Evolutionary conservation across 2,797 vertebrate genomes (phyloP).

Genomic region (Sebastes jordani): DNA sequence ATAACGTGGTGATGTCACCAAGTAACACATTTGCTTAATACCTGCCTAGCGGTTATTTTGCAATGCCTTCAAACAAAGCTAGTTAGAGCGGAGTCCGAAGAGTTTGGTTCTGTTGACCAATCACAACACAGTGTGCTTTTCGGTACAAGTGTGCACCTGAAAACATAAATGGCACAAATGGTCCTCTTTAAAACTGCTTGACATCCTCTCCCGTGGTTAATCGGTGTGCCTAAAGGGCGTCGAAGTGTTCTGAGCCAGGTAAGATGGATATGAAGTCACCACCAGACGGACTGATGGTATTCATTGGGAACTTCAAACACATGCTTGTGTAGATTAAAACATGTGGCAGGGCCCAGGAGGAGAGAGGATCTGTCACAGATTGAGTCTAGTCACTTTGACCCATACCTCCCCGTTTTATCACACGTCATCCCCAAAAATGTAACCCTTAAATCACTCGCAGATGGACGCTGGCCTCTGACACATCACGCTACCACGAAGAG

Average conservation of each 20-base stretch:
- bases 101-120: no score
- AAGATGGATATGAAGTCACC: slow-evolving; percentile 74
- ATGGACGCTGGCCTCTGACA: slow-evolving; percentile 73
- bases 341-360: slow-evolving; percentile 76
- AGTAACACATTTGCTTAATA: no score
- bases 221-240: slow-evolving; percentile 35
- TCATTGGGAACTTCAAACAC: slow-evolving; percentile 84
- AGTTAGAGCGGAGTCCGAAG: no score
- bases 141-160: no score
- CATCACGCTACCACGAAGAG: slow-evolving; percentile 34
- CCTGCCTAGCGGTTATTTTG: no score
- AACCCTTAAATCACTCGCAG: slow-evolving; percentile 81
- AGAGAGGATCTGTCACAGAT: slow-evolving; percentile 75
- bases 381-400: slow-evolving; percentile 80
- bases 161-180: no score
- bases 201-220: slow-evolving; percentile 1
- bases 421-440: slow-evolving; percentile 78
- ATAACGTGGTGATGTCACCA: no score
- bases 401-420: slow-evolving; percentile 79
- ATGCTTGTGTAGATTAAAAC: slow-evolving; percentile 82
- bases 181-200: not conserved
- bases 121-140: no score
- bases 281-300: slow-evolving; percentile 71
- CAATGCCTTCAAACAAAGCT: no score
- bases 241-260: slow-evolving; percentile 55